These are phyloP conservation scores for Pocillopora verrucosa DNA, from an alignment of 64 coral and sea anemone genomes.

Conservation along the genomic window DNA sequence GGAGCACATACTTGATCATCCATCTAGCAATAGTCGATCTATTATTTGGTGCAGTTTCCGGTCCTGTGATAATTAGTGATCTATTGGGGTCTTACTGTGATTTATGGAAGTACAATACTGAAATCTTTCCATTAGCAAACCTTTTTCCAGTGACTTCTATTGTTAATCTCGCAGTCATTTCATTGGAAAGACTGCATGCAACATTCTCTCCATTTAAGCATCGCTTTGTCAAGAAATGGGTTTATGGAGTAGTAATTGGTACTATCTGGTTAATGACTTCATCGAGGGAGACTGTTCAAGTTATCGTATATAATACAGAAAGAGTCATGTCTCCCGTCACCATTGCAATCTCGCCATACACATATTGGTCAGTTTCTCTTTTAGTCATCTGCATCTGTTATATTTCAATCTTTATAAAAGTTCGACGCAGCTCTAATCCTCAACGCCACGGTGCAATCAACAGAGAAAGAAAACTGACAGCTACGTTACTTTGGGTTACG, in stretches of 20 bases:
- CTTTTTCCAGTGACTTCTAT: constrained; percentile 14
- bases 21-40: no score
- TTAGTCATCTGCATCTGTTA: constrained; percentile 8
- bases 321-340: no score
- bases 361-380: constrained; percentile 15
- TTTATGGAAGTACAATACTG: neutral
- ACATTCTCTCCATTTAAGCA: neutral
- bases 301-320: neutral
- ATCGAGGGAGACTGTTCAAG: neutral
- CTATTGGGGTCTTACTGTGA: neutral
- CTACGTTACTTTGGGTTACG: neutral
- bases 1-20: no score
- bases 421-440: constrained; percentile 4
- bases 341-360: no score
- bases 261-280: neutral
- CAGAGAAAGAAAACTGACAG: constrained; percentile 9
- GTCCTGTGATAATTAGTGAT: neutral
- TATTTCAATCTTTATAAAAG: neutral
- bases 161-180: constrained; percentile 8
- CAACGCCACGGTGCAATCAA: neutral
- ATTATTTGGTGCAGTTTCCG: neutral
- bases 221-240: neutral
- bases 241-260: neutral
- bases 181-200: constrained; percentile 24
- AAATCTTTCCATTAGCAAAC: neutral